Conservation (phyloP, 2,113 vertebrate genomes). For the Melospiza melodia region DNA sequence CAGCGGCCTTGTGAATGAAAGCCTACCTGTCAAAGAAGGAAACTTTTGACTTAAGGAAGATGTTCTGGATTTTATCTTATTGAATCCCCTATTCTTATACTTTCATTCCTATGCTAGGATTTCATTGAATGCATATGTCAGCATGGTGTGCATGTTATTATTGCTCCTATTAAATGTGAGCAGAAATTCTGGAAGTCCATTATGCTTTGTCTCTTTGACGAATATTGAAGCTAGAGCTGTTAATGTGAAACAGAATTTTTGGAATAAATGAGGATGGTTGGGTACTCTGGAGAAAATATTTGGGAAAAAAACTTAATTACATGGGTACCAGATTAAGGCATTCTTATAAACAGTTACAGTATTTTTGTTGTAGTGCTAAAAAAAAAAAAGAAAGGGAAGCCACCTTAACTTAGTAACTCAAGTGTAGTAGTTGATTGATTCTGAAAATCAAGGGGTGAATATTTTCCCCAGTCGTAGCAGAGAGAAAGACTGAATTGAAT, state of each 20-base stretch:
- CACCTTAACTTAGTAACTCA: background rate
- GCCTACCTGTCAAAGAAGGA: background rate
- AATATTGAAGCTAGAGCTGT: background rate
- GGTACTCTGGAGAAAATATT: background rate
- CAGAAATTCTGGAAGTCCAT: background rate
- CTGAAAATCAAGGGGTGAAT: background rate
- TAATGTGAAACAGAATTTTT: slow-evolving; percentile 33
- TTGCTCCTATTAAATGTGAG: background rate
- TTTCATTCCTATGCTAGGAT: background rate
- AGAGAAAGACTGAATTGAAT: background rate
- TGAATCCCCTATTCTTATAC: background rate
- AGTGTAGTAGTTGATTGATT: background rate
- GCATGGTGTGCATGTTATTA: background rate
- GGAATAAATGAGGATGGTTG: background rate
- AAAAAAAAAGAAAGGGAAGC: background rate
- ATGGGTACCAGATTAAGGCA: background rate
- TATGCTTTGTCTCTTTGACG: background rate
- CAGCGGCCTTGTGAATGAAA: background rate
- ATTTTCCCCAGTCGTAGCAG: background rate
- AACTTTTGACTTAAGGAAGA: background rate
- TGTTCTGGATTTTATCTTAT: background rate
- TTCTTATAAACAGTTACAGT: background rate
- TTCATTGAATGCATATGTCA: background rate
- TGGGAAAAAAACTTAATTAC: background rate
- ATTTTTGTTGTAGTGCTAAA: background rate